Evolutionary conservation across 2,888 invertebrate species (phyloP), one percentile per base, ranked within the genome.

Genomic region (Oegoconia quadripuncta): DNA sequence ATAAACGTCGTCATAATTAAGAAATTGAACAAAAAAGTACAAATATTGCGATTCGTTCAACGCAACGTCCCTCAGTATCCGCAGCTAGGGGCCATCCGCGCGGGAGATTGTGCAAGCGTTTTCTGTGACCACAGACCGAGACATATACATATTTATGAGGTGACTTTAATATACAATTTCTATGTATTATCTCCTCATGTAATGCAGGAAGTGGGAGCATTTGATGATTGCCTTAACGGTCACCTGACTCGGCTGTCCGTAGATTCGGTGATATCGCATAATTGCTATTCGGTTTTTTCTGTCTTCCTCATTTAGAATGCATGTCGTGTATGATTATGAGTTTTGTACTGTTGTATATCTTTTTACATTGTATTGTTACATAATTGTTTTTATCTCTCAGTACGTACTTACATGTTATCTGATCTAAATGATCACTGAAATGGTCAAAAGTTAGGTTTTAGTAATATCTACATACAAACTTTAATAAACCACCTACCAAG

Each of bases 81-180:
- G 37, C 32, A 44, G 14, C 15, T 48, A 52, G 65, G 68, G 71
- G 74, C 72, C 69, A 70, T 72, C 74, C 68, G 55, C 65, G 58
- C 72, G 61, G 72, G 66, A 75, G 77, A 80, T 87, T 87, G 86
- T 81, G 86, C 82, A 86, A 87, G 76, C 74, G 74, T 70, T 71
- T 69, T 70, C 77, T 82, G 80, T 82, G 81, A 70, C 77, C 86
- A 84, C 81, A 70, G 74, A 87, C 76, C 86, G 86, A 82, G 70
- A 81, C 86, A 73, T 73, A 87, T 86, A 76, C 84, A 87, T 87
- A 87, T 87, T 82, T 81, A 87, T 86, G 81, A 87, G 77, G 69
- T 71, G 76, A 75, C 75, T 82, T 74, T 84, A 83, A 84, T 86
- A 81, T 79, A 87, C 84, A 82, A 84, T 86, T 86, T 87, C 84